Evolutionary conservation across 2,797 vertebrate species (phyloP).

Genomic region (Thalassophryne amazonica): DNA sequence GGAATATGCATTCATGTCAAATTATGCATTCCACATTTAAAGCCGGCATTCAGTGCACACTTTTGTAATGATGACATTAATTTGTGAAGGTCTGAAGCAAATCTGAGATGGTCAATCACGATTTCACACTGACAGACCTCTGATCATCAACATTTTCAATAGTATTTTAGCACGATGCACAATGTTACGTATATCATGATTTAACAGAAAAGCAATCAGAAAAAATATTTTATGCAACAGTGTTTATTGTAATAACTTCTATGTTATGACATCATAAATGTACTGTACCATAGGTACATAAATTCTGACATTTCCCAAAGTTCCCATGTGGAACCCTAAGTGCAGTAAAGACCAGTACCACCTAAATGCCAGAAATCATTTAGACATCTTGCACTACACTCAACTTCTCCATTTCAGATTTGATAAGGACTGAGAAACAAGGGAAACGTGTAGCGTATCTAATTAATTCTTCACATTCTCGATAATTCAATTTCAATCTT

Average conservation of each 20-base stretch:
- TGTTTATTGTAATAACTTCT: not conserved
- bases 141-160: too few relatives aligned
- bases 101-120: too few relatives aligned
- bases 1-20: too few relatives aligned
- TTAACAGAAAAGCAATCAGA: constrained; percentile 9
- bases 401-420: constrained; percentile 24
- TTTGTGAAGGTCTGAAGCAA: too few relatives aligned
- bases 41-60: too few relatives aligned
- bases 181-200: not conserved
- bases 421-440: constrained; percentile 52
- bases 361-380: not conserved
- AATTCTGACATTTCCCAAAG: not conserved
- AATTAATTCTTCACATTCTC: constrained; percentile 69
- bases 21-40: too few relatives aligned
- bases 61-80: too few relatives aligned
- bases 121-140: too few relatives aligned
- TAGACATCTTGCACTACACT: constrained; percentile 8
- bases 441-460: constrained; percentile 50
- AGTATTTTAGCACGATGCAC: constrained; percentile 15
- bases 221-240: not conserved
- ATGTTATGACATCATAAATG: not conserved
- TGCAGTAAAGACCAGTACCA: not conserved
- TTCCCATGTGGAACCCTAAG: not conserved
- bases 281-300: too few relatives aligned
- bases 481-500: constrained; percentile 71